These are phyloP conservation scores for Pycnomerus fuliginosus DNA, from an alignment of 2,888 invertebrate genomes.

Conservation along the genomic window DNA sequence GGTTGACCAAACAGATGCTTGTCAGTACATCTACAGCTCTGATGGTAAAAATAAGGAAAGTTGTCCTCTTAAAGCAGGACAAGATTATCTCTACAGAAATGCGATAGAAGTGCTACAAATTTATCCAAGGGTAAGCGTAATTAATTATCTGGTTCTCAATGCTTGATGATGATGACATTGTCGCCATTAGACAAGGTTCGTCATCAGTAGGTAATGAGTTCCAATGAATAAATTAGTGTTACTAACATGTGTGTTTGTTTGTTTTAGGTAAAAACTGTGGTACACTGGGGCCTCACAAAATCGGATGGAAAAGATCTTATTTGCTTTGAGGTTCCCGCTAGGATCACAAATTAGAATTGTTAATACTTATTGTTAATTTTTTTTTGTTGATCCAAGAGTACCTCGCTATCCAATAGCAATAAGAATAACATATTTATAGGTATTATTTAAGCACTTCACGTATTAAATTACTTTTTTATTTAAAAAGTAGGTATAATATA, in stretches of 20 bases:
- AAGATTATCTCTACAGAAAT: conserved; percentile 69
- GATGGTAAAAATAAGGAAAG: conserved; percentile 60
- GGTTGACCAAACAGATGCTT: conserved; percentile 70
- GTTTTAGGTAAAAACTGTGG: conserved; percentile 59
- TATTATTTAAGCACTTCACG: too few species aligned
- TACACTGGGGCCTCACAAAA: conserved; percentile 64
- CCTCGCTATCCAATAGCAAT: too few species aligned
- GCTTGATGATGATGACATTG: too few species aligned
- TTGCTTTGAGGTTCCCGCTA: conserved; percentile 72
- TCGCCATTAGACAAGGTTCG: too few species aligned
- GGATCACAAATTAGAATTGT: conserved; percentile 53
- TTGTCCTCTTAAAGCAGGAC: conserved; percentile 70
- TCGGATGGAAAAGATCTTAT: conserved; percentile 52
- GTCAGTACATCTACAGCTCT: conserved; percentile 61
- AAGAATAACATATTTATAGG: too few species aligned
- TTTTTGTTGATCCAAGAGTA: too few species aligned
- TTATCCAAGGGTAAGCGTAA: conserved; percentile 57
- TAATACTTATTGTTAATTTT: not conserved
- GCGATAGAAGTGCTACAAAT: conserved; percentile 57
- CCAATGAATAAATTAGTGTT: too few species aligned
- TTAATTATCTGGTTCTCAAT: not conserved
- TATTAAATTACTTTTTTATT: too few species aligned
- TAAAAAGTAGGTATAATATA: too few species aligned
- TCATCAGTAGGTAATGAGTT: too few species aligned
- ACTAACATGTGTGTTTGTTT: too few species aligned